Evolutionary conservation across 2,888 invertebrate genomes (phyloP).

Genomic region (Cheilosia vulpina): DNA sequence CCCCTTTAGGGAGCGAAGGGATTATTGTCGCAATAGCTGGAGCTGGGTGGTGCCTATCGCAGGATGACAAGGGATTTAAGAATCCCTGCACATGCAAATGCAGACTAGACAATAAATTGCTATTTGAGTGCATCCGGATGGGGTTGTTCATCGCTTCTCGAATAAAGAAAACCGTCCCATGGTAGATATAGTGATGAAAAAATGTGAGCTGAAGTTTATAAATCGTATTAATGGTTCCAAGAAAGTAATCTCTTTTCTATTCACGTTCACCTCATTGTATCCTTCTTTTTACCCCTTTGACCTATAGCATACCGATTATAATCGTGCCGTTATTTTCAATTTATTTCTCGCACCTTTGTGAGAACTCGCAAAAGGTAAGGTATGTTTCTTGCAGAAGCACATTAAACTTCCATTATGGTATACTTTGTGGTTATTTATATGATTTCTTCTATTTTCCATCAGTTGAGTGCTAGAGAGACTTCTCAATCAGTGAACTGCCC

Average conservation of each 20-base stretch:
- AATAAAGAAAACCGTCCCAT: neutral
- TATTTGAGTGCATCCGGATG: slow-evolving; percentile 18
- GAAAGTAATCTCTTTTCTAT: neutral
- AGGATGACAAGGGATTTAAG: neutral
- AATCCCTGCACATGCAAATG: slow-evolving; percentile 29
- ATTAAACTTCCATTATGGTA: slow-evolving; percentile 59
- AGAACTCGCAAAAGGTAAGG: neutral
- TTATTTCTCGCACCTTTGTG: slow-evolving; percentile 51
- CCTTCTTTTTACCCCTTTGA: slow-evolving; percentile 23
- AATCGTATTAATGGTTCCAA: neutral
- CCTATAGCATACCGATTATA: slow-evolving; percentile 25
- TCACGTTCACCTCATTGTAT: neutral
- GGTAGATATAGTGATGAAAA: no score
- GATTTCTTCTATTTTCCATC: slow-evolving; percentile 25
- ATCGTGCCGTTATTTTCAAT: slow-evolving; percentile 66
- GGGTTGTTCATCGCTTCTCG: neutral
- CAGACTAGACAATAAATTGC: slow-evolving; percentile 26
- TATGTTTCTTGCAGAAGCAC: slow-evolving; percentile 20
- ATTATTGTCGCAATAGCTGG: neutral
- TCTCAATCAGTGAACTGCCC: slow-evolving; percentile 50
- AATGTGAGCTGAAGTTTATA: neutral
- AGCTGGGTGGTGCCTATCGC: neutral
- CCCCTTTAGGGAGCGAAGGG: neutral
- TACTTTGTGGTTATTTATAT: slow-evolving; percentile 57
- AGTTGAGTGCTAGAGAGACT: slow-evolving; percentile 26